These are phyloP conservation scores for Sturnus vulgaris DNA, from an alignment of 2,113 vertebrate genomes.

Conservation along the genomic window DNA sequence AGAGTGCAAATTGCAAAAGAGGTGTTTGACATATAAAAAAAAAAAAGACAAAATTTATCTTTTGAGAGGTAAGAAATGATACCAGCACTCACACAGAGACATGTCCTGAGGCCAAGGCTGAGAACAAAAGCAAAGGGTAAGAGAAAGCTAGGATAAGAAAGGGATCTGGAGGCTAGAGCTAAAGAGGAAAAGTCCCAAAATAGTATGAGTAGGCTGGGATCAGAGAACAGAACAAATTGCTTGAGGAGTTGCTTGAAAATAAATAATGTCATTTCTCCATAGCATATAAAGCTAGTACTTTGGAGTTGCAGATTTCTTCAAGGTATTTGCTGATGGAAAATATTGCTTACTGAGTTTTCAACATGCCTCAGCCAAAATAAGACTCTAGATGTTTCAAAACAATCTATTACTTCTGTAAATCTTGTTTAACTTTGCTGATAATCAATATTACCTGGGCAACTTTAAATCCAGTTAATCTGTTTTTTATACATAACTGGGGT, in stretches of 20 bases:
- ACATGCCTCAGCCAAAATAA: neutral
- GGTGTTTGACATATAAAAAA: neutral
- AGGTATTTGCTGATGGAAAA: neutral
- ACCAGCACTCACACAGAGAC: neutral
- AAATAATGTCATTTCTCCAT: neutral
- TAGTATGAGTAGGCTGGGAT: neutral
- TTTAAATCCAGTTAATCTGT: neutral
- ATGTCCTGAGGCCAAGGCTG: neutral
- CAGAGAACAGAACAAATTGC: neutral
- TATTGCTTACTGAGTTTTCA: neutral
- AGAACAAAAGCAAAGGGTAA: neutral
- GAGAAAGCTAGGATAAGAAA: neutral
- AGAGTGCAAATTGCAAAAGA: neutral
- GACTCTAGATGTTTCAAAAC: neutral
- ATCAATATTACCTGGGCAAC: neutral
- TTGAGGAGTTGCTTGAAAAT: neutral
- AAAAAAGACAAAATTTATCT: neutral
- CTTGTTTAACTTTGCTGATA: neutral
- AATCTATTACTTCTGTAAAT: neutral
- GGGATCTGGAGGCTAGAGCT: neutral
- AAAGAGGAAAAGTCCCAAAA: neutral
- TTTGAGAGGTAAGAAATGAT: neutral
- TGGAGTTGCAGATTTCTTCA: neutral
- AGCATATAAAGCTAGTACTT: neutral
- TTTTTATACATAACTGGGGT: neutral